These are phyloP conservation scores for Agonopterix arenella DNA, from an alignment of 2,888 invertebrate genomes.

Conservation along the genomic window DNA sequence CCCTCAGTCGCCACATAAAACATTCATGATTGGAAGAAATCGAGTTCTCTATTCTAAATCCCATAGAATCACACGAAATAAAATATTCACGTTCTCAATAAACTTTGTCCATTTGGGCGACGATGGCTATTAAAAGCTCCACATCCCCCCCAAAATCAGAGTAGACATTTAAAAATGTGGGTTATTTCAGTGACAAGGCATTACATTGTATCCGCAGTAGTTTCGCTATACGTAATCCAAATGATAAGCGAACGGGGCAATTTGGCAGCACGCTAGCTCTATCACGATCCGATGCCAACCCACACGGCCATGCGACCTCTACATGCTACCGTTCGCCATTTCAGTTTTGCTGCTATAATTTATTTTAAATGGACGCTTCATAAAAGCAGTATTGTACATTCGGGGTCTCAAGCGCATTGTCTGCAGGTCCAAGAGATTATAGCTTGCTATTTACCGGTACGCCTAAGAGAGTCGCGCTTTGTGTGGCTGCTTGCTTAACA, in stretches of 20 bases:
- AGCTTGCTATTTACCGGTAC: too few relatives aligned
- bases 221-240: constrained; percentile 49
- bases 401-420: background rate
- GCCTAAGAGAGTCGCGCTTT: too few relatives aligned
- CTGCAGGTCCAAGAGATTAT: too few relatives aligned
- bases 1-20: too few relatives aligned
- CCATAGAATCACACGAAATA: too few relatives aligned
- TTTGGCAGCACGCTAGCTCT: constrained; percentile 59
- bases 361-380: constrained; percentile 46
- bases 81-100: too few relatives aligned
- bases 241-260: constrained; percentile 67
- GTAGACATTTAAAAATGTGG: constrained; percentile 2
- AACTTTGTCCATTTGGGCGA: too few relatives aligned
- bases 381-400: constrained; percentile 13
- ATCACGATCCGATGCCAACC: constrained; percentile 61
- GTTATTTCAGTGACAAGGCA: constrained; percentile 2
- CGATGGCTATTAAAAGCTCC: too few relatives aligned
- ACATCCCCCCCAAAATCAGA: too few relatives aligned
- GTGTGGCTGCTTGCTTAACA: too few relatives aligned
- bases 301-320: constrained; percentile 18
- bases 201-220: constrained; percentile 12
- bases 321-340: constrained; percentile 32
- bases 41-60: too few relatives aligned
- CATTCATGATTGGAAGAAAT: too few relatives aligned
- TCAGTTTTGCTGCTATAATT: constrained; percentile 55